phyloP scores from a whole-genome alignment of 2,113 vertebrate genomes.

The Acinonyx jubatus region DNA sequence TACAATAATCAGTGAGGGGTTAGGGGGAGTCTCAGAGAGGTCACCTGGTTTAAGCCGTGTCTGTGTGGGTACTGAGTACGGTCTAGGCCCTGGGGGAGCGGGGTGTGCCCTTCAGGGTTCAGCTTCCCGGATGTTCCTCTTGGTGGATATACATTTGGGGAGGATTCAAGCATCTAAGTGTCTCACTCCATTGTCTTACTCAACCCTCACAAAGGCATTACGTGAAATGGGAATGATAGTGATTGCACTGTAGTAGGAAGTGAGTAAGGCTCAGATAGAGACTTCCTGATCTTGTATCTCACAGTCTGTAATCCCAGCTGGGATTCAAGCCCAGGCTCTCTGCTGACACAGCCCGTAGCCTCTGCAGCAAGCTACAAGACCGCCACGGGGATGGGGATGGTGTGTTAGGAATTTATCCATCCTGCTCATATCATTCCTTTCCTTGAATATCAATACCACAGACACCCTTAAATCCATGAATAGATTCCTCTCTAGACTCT shows the following conservation, averaged over 20 bases:
- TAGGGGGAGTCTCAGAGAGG: background rate
- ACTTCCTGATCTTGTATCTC: background rate
- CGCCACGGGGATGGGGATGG: rapidly evolving
- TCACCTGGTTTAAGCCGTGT: background rate
- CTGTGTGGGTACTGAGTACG: rapidly evolving
- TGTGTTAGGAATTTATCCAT: background rate
- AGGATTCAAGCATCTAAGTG: background rate
- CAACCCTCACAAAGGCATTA: background rate
- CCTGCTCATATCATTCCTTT: background rate
- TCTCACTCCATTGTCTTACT: background rate
- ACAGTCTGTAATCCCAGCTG: background rate
- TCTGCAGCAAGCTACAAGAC: background rate
- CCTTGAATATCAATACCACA: background rate
- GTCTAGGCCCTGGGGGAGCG: too few species aligned
- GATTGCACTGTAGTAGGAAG: background rate
- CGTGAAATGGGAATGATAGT: background rate
- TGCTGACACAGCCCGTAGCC: background rate
- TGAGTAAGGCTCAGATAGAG: background rate
- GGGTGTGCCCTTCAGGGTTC: background rate
- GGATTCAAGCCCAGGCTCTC: background rate
- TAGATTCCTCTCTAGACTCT: background rate
- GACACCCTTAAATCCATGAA: background rate
- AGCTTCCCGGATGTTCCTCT: background rate
- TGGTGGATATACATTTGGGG: background rate
- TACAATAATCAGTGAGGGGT: slow-evolving; percentile 2